Percentiles rank a stretch among this genome's conserved stretches.
phyloP scores from a whole-genome alignment of 2,888 invertebrate genomes.

The Pimpla rufipes region DNA sequence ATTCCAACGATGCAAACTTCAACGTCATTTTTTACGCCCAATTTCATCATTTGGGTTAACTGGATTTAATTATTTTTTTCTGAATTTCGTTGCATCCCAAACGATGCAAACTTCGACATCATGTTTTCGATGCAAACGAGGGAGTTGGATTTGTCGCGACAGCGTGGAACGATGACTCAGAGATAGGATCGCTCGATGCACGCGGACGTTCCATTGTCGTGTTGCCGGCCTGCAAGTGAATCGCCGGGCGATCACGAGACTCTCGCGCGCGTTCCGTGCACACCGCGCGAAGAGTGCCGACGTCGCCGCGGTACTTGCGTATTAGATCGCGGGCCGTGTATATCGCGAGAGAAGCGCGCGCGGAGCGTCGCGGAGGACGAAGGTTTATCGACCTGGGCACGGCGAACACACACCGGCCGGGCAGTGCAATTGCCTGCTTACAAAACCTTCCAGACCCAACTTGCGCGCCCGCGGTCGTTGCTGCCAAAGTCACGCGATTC shows the following conservation, averaged over 20 bases:
- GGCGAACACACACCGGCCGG: slow-evolving; percentile 21
- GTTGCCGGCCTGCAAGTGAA: background rate
- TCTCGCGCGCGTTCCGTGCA: background rate
- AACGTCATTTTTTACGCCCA: too few species aligned
- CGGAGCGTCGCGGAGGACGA: slow-evolving; percentile 54
- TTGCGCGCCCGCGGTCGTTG: slow-evolving; percentile 42
- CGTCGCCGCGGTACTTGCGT: background rate
- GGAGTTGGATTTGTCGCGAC: background rate
- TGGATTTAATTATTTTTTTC: too few species aligned
- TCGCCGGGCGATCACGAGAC: background rate
- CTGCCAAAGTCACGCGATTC: slow-evolving; percentile 72
- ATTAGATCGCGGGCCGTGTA: background rate
- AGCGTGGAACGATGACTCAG: slow-evolving; percentile 23
- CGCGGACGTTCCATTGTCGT: background rate
- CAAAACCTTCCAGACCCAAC: slow-evolving; percentile 68
- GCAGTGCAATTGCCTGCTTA: slow-evolving; percentile 68
- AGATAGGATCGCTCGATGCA: slow-evolving; percentile 1
- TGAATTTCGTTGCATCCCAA: too few species aligned
- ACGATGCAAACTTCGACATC: slow-evolving; percentile 6
- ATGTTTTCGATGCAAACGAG: slow-evolving; percentile 35
- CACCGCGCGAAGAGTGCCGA: background rate
- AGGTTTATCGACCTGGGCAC: slow-evolving; percentile 71
- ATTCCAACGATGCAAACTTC: too few species aligned
- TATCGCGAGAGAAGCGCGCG: slow-evolving; percentile 15
- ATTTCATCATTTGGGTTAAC: too few species aligned